These are phyloP conservation scores for Murina feae DNA, from an alignment of 2,113 vertebrate genomes.

Conservation along the genomic window DNA sequence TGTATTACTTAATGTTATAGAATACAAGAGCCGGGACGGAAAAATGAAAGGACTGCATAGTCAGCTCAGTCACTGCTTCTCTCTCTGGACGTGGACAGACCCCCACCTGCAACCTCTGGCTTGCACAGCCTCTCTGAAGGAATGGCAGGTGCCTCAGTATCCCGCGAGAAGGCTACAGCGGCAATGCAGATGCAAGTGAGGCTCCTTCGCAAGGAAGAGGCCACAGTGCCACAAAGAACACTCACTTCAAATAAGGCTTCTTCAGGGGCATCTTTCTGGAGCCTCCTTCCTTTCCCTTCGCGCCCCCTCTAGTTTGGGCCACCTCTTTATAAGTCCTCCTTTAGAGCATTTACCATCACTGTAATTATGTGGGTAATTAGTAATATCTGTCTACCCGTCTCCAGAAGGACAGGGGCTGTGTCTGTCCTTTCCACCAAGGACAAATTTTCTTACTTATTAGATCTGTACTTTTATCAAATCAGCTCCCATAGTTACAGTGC, in stretches of 20 bases:
- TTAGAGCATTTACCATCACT: not conserved
- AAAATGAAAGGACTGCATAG: not conserved
- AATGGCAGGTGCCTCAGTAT: not conserved
- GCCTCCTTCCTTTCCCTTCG: not conserved
- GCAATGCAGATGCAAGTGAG: fast-evolving
- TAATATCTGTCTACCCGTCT: not conserved
- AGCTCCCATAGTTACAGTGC: not conserved
- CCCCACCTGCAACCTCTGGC: not conserved
- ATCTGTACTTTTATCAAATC: not conserved
- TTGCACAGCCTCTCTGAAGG: not conserved
- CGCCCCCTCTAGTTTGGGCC: not conserved
- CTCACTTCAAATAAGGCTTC: not conserved
- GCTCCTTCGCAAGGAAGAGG: not conserved
- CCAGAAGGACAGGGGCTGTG: not conserved
- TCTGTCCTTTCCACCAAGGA: not conserved
- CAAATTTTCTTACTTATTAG: not conserved
- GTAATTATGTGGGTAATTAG: not conserved
- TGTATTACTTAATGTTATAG: not conserved
- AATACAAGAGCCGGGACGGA: not conserved
- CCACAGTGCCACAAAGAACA: not conserved
- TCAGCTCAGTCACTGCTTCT: not conserved
- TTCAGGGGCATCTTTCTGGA: not conserved
- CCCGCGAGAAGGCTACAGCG: not conserved
- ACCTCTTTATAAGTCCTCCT: not conserved
- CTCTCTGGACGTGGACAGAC: not conserved